Conservation (phyloP, 2,113 vertebrate species). For the human (Homo sapiens) region GRCh38 chr14:40059501-40060000, state of each 20-base stretch:
- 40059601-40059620: background rate
- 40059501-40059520: background rate
- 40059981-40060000: background rate
- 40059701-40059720: background rate
- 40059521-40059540: background rate
- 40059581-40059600: slow-evolving; percentile 17
- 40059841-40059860: background rate
- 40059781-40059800: background rate
- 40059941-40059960: background rate
- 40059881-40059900: background rate
- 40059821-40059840: background rate
- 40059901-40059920: background rate
- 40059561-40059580: background rate
- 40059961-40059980: background rate
- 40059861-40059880: background rate
- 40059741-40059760: background rate
- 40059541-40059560: background rate
- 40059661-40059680: background rate
- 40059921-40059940: too few species aligned
- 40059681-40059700: background rate
- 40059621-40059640: background rate
- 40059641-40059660: background rate
- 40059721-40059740: background rate
- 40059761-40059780: background rate
- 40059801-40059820: background rate